Evolutionary conservation across 2,888 invertebrate genomes (phyloP).

Genomic region (Antheraea yamamai): DNA sequence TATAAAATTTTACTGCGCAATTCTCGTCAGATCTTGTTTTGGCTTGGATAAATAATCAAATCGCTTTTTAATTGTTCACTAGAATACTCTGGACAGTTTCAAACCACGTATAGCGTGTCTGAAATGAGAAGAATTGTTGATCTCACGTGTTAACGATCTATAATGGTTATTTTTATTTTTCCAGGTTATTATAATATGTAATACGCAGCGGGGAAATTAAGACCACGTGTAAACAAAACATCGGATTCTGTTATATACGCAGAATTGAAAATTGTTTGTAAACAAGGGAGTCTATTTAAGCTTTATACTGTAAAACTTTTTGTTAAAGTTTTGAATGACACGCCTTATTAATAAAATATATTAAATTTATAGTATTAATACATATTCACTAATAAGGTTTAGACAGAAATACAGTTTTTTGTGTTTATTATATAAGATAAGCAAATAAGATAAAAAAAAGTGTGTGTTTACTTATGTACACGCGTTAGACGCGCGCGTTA

Average conservation of each 20-base stretch:
- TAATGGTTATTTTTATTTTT: background rate
- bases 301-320: background rate
- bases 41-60: conserved; percentile 63
- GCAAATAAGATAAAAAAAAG: too few relatives aligned
- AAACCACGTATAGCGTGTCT: conserved; percentile 37
- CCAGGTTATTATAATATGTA: conserved; percentile 27
- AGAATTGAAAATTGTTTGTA: conserved; percentile 26
- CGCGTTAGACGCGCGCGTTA: too few relatives aligned
- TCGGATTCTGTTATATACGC: conserved; percentile 34
- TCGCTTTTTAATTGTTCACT: conserved; percentile 63
- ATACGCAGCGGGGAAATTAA: conserved; percentile 49
- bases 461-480: too few relatives aligned
- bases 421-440: background rate
- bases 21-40: conserved; percentile 54
- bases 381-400: too few relatives aligned
- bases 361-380: too few relatives aligned
- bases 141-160: background rate
- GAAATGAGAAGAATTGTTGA: background rate
- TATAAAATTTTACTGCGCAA: conserved; percentile 36
- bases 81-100: conserved; percentile 59
- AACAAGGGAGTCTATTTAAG: conserved; percentile 8
- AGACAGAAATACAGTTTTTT: background rate
- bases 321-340: background rate
- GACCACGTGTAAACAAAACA: conserved; percentile 57
- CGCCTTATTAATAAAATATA: background rate